Evolutionary conservation across 2,113 vertebrate species (phyloP).

Genomic region (Periophthalmodon schlosseri): DNA sequence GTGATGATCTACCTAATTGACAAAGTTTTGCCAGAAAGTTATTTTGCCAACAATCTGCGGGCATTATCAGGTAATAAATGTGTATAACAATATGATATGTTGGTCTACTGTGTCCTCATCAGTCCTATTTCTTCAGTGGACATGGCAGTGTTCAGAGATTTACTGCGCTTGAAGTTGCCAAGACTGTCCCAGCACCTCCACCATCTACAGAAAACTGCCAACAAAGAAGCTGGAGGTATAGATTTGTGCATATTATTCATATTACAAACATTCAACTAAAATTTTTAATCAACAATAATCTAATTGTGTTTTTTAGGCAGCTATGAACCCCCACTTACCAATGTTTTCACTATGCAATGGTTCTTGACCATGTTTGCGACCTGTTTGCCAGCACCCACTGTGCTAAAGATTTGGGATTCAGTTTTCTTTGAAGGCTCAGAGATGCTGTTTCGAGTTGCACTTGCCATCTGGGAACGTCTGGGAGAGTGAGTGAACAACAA

Average conservation of each 20-base stretch:
- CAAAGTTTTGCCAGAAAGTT: slow-evolving; percentile 97
- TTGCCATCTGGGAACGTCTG: slow-evolving; percentile 95
- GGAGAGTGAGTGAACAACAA: slow-evolving; percentile 87
- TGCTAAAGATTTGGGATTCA: slow-evolving; percentile 98
- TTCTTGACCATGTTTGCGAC: slow-evolving; percentile 99
- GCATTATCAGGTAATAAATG: slow-evolving; percentile 82
- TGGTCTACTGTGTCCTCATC: background rate
- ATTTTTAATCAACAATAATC: background rate
- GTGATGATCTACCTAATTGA: slow-evolving; percentile 99
- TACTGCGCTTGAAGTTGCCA: slow-evolving; percentile 72
- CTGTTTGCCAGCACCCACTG: slow-evolving; percentile 92
- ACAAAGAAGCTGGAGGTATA: slow-evolving; percentile 69
- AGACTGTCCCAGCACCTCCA: slow-evolving; percentile 72
- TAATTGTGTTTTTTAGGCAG: slow-evolving; percentile 78
- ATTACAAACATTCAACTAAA: background rate
- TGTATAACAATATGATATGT: no score
- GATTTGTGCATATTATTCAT: background rate
- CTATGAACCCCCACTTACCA: slow-evolving; percentile 96
- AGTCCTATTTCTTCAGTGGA: slow-evolving; percentile 59
- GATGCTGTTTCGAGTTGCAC: slow-evolving; percentile 90
- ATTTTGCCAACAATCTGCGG: slow-evolving; percentile 97
- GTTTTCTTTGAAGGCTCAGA: slow-evolving; percentile 98
- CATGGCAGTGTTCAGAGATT: slow-evolving; percentile 74
- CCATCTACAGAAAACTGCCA: slow-evolving; percentile 69
- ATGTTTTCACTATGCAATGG: slow-evolving; percentile 99